Evolutionary conservation across 1,140 invertebrate species (phyloP).

Genomic region (Megathymus violae): DNA sequence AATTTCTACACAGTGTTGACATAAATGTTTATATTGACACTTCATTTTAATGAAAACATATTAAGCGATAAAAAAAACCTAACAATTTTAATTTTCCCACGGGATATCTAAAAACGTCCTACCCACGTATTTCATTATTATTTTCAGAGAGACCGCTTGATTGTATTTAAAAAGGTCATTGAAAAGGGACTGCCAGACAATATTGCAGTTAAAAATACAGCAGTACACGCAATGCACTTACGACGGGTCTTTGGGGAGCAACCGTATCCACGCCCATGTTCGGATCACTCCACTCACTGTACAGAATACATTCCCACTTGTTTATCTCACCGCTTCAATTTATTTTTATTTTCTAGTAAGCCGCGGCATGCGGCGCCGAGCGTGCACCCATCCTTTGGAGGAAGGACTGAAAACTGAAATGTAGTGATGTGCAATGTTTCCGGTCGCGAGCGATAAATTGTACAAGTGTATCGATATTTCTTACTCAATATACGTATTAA

Average conservation of each 20-base stretch:
- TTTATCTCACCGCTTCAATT: constrained; percentile 33
- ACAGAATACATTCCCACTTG: constrained; percentile 42
- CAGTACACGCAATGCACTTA: constrained; percentile 45
- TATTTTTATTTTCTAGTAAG: constrained; percentile 43
- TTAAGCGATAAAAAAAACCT: too few relatives aligned
- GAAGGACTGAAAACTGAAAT: constrained; percentile 59
- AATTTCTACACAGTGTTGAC: too few relatives aligned
- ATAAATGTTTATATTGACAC: too few relatives aligned
- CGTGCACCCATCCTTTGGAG: constrained; percentile 51
- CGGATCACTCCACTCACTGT: constrained; percentile 39
- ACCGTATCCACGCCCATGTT: constrained; percentile 70
- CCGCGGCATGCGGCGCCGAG: constrained; percentile 54
- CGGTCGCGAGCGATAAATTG: too few relatives aligned
- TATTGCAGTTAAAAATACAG: constrained; percentile 29
- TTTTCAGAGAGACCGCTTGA: background rate
- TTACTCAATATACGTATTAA: too few relatives aligned
- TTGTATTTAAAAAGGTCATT: constrained; percentile 17
- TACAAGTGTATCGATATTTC: too few relatives aligned
- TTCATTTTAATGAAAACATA: too few relatives aligned
- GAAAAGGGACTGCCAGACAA: constrained; percentile 9
- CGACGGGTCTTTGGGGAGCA: constrained; percentile 49
- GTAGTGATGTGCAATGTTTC: constrained; percentile 37
- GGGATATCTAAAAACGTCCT: too few relatives aligned
- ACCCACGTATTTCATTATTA: too few relatives aligned
- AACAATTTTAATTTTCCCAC: too few relatives aligned